Conservation (phyloP, 1,140 invertebrate genomes). For the Chrysopa pallens region DNA sequence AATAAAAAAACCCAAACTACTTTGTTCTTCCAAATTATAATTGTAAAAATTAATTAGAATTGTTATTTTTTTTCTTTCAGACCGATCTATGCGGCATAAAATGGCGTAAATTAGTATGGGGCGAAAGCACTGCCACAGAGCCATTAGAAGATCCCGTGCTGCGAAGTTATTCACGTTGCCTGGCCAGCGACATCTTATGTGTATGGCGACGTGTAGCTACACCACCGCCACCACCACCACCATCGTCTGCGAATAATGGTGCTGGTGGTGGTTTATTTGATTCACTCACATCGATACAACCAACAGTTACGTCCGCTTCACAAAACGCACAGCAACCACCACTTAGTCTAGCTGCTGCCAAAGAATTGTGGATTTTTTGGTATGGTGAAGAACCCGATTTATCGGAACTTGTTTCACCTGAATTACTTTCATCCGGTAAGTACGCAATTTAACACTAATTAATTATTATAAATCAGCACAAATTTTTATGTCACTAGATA, state of each 20-base stretch:
- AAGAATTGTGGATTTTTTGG: conserved; percentile 99
- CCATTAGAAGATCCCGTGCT: conserved; percentile 86
- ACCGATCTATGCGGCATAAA: conserved; percentile 97
- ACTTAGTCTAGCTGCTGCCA: conserved; percentile 58
- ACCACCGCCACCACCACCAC: conserved; percentile 23
- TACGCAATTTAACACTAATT: not conserved
- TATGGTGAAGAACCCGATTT: conserved; percentile 94
- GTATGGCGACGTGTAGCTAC: conserved; percentile 79
- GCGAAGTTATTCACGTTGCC: conserved; percentile 80
- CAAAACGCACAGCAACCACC: conserved; percentile 26
- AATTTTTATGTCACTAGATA: no score
- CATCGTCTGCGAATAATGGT: conserved; percentile 14
- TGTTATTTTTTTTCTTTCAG: conserved; percentile 34
- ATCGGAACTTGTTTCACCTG: conserved; percentile 57
- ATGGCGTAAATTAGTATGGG: conserved; percentile 87
- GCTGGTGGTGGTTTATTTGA: conserved; percentile 35
- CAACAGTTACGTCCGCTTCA: conserved; percentile 19
- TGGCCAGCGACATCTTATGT: conserved; percentile 85
- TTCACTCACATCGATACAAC: conserved; percentile 32
- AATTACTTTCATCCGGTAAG: conserved; percentile 60
- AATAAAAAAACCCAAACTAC: no score
- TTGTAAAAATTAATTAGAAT: not conserved
- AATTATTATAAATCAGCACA: no score
- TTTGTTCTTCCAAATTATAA: no score
- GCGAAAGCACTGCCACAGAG: conserved; percentile 36